These are phyloP conservation scores for Cyclina sinensis DNA, from an alignment of 1,140 invertebrate genomes.

Conservation along the genomic window DNA sequence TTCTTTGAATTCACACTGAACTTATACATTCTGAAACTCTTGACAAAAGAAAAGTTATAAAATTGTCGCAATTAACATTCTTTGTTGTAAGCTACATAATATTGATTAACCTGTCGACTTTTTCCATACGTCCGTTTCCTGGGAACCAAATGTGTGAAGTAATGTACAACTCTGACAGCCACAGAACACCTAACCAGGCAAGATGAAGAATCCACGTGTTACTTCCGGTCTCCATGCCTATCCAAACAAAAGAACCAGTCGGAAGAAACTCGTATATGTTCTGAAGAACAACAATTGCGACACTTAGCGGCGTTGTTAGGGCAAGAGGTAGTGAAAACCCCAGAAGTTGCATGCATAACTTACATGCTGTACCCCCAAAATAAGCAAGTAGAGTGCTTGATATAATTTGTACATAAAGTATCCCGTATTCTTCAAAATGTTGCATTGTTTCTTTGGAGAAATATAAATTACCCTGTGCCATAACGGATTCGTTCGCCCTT, in stretches of 20 bases:
- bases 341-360: conserved; percentile 84
- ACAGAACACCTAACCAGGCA: conserved; percentile 90
- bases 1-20: too few species aligned
- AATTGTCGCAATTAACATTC: too few species aligned
- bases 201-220: conserved; percentile 72
- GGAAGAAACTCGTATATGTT: conserved; percentile 71
- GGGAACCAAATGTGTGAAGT: conserved; percentile 99
- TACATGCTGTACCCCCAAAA: conserved; percentile 82
- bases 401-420: conserved; percentile 75
- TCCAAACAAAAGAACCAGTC: conserved; percentile 73
- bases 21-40: too few species aligned
- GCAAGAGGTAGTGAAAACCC: conserved; percentile 83
- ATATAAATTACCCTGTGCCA: neutral
- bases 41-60: too few species aligned
- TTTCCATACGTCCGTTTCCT: conserved; percentile 98
- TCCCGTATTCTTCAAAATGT: conserved; percentile 75
- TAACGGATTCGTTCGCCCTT: neutral
- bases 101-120: conserved; percentile 94
- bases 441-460: conserved; percentile 39
- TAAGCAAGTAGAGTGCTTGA: conserved; percentile 78
- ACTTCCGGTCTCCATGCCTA: conserved; percentile 71
- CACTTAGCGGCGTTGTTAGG: conserved; percentile 79
- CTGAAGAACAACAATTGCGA: conserved; percentile 74
- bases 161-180: conserved; percentile 98
- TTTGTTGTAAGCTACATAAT: too few species aligned